Evolutionary conservation across 2,797 vertebrate genomes (phyloP).

Genomic region (Chelonia mydas): DNA sequence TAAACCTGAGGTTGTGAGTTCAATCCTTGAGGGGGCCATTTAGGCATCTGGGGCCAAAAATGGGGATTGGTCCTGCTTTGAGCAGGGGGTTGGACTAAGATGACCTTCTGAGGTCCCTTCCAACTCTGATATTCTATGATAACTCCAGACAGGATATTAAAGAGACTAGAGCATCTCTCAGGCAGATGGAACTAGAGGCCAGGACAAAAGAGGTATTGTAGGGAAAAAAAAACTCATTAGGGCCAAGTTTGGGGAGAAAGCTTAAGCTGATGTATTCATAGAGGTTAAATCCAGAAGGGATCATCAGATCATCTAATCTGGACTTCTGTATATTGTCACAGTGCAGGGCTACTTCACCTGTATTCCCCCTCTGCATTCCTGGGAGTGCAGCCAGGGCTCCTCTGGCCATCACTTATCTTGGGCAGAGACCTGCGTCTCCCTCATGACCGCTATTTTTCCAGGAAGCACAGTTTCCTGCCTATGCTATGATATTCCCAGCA

Average conservation of each 20-base stretch:
- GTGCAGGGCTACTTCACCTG: neutral
- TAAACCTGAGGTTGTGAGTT: no score
- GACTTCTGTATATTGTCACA: neutral
- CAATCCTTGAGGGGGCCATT: no score
- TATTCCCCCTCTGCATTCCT: neutral
- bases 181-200: neutral
- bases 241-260: accelerated
- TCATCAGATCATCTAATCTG: accelerated
- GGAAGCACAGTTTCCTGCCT: neutral
- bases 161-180: neutral
- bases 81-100: no score
- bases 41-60: no score
- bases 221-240: neutral
- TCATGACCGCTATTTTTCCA: neutral
- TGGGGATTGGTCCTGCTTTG: no score
- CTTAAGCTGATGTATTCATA: accelerated
- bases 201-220: neutral
- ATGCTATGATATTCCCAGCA: neutral
- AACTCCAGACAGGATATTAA: neutral
- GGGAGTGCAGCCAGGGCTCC: neutral
- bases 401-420: neutral
- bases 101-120: no score
- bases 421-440: neutral
- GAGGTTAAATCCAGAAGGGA: neutral
- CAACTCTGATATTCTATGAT: no score